Conservation (phyloP, 1,140 invertebrate species). For the Harpegnathos saltator region DNA sequence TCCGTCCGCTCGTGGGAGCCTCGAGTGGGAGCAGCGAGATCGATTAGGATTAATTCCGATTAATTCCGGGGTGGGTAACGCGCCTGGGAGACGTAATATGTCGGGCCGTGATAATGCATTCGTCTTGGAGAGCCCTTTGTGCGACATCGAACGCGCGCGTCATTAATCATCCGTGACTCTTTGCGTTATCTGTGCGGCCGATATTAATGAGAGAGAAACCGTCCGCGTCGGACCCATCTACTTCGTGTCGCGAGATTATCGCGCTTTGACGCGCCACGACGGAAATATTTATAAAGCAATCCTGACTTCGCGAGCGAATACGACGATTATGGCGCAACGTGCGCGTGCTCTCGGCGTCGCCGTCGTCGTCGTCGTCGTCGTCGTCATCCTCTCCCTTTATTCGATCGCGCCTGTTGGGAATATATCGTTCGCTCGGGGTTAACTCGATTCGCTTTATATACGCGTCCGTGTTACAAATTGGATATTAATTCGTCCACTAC, state of each 20-base stretch:
- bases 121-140: not conserved
- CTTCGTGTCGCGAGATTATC: not conserved
- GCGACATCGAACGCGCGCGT: conserved; percentile 1
- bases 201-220: conserved; percentile 30
- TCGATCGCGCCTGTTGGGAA: not conserved
- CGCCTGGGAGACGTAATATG: not conserved
- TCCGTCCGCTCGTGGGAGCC: conserved; percentile 1
- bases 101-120: conserved; percentile 24
- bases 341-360: no score
- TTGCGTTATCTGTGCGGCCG: not conserved
- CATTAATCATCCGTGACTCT: conserved; percentile 29
- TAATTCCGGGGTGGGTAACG: conserved; percentile 7
- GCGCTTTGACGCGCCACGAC: not conserved
- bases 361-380: no score
- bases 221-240: no score
- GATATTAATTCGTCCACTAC: not conserved
- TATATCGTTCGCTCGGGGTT: not conserved
- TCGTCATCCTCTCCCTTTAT: not conserved
- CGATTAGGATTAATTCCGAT: conserved; percentile 47
- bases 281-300: conserved; percentile 28
- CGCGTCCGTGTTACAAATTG: not conserved
- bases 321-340: not conserved
- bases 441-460: not conserved
- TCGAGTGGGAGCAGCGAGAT: conserved; percentile 26
- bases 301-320: not conserved